These are phyloP conservation scores for Salmo trutta DNA, from an alignment of 2,797 vertebrate species.

Conservation along the genomic window DNA sequence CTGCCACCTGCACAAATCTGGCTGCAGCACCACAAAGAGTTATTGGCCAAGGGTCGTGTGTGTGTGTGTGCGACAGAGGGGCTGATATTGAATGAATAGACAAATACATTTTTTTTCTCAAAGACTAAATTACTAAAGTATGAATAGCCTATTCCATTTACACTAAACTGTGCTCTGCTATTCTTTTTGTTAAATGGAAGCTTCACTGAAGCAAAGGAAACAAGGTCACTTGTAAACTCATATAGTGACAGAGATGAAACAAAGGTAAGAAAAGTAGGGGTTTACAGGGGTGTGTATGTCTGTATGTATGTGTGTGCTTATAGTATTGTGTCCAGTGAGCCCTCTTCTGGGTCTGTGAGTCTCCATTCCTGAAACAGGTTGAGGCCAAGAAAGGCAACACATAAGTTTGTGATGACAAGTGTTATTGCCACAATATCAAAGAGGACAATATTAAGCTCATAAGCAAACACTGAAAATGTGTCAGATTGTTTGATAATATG, in stretches of 20 bases:
- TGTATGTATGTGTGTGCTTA: neutral
- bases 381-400: constrained; percentile 1
- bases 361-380: neutral
- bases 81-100: too few species aligned
- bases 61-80: neutral
- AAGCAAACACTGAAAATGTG: too few species aligned
- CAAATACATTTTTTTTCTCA: too few species aligned
- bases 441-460: neutral
- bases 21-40: constrained; percentile 40
- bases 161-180: too few species aligned
- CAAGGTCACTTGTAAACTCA: too few species aligned
- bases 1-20: constrained; percentile 74
- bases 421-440: too few species aligned
- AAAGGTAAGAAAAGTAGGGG: too few species aligned
- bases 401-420: neutral
- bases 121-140: too few species aligned
- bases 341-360: neutral
- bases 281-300: neutral
- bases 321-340: neutral
- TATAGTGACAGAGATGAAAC: too few species aligned
- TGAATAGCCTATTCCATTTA: too few species aligned
- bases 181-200: too few species aligned
- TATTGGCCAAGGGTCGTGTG: constrained; percentile 13
- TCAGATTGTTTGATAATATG: neutral
- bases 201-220: too few species aligned